Conservation (phyloP, 2,113 vertebrate species). For the Climacteris rufus region DNA sequence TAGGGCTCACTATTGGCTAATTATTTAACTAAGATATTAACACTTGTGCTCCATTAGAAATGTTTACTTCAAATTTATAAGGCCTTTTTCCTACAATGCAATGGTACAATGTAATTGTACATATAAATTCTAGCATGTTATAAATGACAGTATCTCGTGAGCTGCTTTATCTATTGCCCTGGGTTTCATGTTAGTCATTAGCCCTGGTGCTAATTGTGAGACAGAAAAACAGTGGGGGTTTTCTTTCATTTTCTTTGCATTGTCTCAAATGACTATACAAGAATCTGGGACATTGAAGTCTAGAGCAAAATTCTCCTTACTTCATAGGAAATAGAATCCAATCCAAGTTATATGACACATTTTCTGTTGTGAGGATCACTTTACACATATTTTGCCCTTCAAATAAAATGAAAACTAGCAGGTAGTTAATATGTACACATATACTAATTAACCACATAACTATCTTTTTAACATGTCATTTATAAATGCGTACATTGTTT, state of each 20-base stretch:
- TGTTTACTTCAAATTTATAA: neutral
- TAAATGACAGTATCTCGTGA: neutral
- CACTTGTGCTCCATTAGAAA: neutral
- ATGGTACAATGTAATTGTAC: neutral
- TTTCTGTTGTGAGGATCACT: neutral
- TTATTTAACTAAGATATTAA: neutral
- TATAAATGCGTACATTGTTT: neutral
- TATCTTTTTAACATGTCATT: neutral
- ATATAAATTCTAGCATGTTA: neutral
- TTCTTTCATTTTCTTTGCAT: neutral
- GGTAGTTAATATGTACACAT: neutral
- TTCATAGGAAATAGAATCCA: neutral
- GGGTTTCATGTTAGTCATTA: neutral
- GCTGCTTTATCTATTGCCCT: neutral
- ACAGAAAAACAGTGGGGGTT: neutral
- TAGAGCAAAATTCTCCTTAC: neutral
- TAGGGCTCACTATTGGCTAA: neutral
- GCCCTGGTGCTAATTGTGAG: neutral
- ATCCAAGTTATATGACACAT: neutral
- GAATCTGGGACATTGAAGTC: neutral
- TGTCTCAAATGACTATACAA: neutral
- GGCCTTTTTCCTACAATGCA: neutral
- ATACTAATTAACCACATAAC: neutral
- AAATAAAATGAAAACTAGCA: neutral
- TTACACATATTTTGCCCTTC: neutral